Conservation (phyloP, 2,113 vertebrate species). For the Grammomys surdaster region DNA sequence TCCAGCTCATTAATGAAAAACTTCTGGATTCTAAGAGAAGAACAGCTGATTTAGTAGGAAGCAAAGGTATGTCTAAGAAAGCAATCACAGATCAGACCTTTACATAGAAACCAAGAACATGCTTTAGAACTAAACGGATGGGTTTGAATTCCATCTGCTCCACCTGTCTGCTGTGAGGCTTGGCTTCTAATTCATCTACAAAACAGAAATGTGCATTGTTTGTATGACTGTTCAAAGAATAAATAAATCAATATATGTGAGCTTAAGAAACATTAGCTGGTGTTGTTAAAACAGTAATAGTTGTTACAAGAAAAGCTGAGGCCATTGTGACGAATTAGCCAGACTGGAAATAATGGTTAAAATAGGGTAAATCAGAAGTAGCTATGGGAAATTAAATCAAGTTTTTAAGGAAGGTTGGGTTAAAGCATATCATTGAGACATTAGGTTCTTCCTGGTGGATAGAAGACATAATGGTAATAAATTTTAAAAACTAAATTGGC, state of each 20-base stretch:
- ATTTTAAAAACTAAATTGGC: constrained; percentile 3
- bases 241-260: background rate
- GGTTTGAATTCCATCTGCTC: background rate
- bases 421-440: background rate
- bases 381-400: background rate
- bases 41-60: constrained; percentile 7
- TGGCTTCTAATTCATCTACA: background rate
- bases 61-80: background rate
- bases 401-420: background rate
- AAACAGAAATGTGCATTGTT: constrained; percentile 1
- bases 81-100: background rate
- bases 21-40: background rate
- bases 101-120: background rate
- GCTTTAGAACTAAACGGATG: background rate
- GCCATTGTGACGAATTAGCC: background rate
- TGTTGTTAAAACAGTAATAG: background rate
- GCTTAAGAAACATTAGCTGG: background rate
- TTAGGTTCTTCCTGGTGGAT: background rate
- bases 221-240: background rate
- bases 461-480: background rate
- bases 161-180: background rate
- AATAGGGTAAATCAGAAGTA: background rate
- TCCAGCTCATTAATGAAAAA: background rate
- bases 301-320: background rate
- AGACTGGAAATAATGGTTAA: background rate